phyloP scores from a whole-genome alignment of 2,797 vertebrate species.

The Argyrosomus regius region DNA sequence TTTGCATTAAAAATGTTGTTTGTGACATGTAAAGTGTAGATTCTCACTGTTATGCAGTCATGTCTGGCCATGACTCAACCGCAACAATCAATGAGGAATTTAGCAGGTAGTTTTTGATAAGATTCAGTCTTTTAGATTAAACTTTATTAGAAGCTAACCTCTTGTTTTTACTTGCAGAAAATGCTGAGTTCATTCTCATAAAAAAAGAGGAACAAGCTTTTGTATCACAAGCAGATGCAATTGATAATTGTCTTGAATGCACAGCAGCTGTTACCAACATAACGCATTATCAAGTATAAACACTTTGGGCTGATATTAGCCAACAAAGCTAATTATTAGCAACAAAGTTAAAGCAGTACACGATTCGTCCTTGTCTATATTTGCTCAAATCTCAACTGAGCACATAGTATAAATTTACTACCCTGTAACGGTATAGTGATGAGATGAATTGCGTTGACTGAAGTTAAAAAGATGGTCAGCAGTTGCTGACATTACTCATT shows the following conservation, averaged over 20 bases:
- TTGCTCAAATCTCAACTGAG: background rate
- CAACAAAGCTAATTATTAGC: no score
- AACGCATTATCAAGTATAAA: background rate
- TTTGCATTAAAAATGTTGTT: background rate
- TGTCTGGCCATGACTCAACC: background rate
- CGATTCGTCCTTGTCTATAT: background rate
- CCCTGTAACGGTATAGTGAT: no score
- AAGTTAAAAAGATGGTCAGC: no score
- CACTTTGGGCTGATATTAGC: background rate
- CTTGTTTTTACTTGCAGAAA: background rate
- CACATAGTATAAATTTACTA: no score
- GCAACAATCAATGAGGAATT: background rate
- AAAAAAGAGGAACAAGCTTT: slow-evolving; percentile 5
- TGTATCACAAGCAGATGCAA: background rate
- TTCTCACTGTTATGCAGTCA: background rate
- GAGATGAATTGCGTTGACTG: no score
- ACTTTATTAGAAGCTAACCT: no score
- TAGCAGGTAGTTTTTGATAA: background rate
- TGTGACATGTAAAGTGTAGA: background rate
- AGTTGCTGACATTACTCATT: no score
- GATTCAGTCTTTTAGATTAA: background rate
- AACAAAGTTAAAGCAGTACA: background rate
- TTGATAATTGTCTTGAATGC: background rate
- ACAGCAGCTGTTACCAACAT: background rate
- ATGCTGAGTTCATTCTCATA: slow-evolving; percentile 6